Percentiles rank a stretch among this genome's conserved stretches.
Evolutionary conservation across 2,797 vertebrate species (phyloP).

Genomic region (Sebastes itinus): DNA sequence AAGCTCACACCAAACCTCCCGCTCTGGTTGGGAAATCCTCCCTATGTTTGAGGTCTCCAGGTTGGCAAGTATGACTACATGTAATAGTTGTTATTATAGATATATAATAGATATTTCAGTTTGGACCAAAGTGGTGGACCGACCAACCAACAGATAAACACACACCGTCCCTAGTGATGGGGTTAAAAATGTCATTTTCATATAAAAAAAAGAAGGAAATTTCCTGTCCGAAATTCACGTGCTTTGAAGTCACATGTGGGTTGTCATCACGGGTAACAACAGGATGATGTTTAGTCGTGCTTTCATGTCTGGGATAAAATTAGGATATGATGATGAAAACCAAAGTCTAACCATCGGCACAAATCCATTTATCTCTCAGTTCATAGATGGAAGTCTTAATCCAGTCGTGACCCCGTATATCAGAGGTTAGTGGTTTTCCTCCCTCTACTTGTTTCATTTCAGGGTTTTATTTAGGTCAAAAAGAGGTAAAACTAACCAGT

Average conservation of each 20-base stretch:
- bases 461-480: neutral
- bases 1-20: no score
- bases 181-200: neutral
- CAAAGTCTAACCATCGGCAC: neutral
- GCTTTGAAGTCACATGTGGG: neutral
- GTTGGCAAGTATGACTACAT: neutral
- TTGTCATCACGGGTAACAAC: neutral
- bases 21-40: accelerated
- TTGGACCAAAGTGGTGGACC: neutral
- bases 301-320: neutral
- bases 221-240: neutral
- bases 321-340: neutral
- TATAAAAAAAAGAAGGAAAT: neutral
- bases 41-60: no score
- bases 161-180: no score
- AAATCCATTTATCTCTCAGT: neutral
- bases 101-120: no score
- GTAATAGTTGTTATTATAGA: neutral
- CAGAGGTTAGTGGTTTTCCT: neutral
- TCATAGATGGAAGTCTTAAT: neutral
- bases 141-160: neutral
- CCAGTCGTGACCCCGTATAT: neutral
- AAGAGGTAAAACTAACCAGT: neutral
- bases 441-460: neutral
- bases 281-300: neutral